phyloP scores from a whole-genome alignment of 2,113 vertebrate genomes.

The Forbesichthys agassizii region DNA sequence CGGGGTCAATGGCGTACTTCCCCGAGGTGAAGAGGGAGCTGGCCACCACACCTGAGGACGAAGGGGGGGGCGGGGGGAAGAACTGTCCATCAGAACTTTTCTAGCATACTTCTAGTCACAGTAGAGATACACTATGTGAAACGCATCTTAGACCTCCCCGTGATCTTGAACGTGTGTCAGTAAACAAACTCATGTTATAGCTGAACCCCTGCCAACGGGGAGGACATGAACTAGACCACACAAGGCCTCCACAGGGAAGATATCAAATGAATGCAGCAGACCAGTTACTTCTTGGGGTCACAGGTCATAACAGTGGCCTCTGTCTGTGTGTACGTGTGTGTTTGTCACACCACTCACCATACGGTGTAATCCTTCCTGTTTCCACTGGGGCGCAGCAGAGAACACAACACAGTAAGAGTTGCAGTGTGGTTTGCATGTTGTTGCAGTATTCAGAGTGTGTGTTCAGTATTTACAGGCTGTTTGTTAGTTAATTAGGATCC shows the following conservation, averaged over 20 bases:
- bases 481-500: background rate
- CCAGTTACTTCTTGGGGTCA: too few relatives aligned
- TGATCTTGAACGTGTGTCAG: too few relatives aligned
- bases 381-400: slow-evolving; percentile 80
- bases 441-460: background rate
- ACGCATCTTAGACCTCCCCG: too few relatives aligned
- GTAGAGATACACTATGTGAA: slow-evolving; percentile 2
- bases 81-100: background rate
- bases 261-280: too few relatives aligned
- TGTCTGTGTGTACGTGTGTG: background rate
- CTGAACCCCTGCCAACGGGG: too few relatives aligned
- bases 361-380: slow-evolving; percentile 71
- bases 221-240: too few relatives aligned
- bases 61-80: background rate
- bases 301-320: too few relatives aligned
- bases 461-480: slow-evolving; percentile 6
- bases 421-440: background rate
- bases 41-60: slow-evolving; percentile 81
- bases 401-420: slow-evolving; percentile 63
- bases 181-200: too few relatives aligned
- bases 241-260: too few relatives aligned
- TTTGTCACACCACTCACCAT: slow-evolving; percentile 71
- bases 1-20: slow-evolving; percentile 88
- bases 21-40: slow-evolving; percentile 88
- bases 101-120: slow-evolving; percentile 9